Percentiles rank a stretch among this genome's conserved stretches.
phyloP scores from a whole-genome alignment of 1,140 invertebrate genomes.

The Drosophila sp. region DNA sequence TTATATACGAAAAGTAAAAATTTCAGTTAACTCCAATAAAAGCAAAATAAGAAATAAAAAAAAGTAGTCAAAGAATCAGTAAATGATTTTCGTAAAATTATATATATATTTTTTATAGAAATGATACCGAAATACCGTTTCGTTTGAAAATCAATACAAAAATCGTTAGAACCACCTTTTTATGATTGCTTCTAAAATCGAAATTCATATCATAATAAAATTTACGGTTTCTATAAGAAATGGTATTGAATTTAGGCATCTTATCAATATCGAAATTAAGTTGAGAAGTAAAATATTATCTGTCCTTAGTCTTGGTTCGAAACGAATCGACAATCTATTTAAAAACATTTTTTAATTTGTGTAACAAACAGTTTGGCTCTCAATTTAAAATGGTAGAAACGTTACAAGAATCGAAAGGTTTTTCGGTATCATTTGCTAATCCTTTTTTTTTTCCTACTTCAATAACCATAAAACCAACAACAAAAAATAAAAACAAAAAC shows the following conservation, averaged over 20 bases:
- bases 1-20: conserved; percentile 51
- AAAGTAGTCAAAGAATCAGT: conserved; percentile 47
- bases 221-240: too few species aligned
- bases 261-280: too few species aligned
- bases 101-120: neutral
- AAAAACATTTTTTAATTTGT: too few species aligned
- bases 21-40: conserved; percentile 62
- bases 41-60: conserved; percentile 16
- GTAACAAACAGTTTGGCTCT: too few species aligned
- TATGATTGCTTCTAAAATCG: neutral
- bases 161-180: too few species aligned
- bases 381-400: too few species aligned
- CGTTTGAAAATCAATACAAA: neutral
- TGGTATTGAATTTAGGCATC: neutral
- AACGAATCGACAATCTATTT: too few species aligned
- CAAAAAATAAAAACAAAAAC: conserved; percentile 31
- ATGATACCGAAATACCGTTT: neutral
- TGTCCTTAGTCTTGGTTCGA: too few species aligned
- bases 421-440: conserved; percentile 7
- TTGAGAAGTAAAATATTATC: too few species aligned
- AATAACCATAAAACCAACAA: conserved; percentile 48
- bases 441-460: conserved; percentile 20
- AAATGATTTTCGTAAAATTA: conserved; percentile 31
- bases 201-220: neutral
- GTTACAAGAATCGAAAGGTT: neutral